Conservation (phyloP, 2,113 vertebrate genomes). For the Silurus asotus region DNA sequence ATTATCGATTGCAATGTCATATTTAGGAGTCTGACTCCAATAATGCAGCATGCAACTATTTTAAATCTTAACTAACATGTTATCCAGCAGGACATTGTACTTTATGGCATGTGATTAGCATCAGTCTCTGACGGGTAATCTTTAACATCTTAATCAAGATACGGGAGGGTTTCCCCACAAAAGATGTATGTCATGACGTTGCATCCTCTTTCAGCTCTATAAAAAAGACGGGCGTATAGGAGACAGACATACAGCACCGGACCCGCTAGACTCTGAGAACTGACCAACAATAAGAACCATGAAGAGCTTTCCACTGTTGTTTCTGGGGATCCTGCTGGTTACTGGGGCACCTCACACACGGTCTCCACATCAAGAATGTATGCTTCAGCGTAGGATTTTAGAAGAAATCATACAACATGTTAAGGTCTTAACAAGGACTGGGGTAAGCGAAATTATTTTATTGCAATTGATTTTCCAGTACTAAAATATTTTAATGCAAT, state of each 20-base stretch:
- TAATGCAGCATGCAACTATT: background rate
- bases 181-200: background rate
- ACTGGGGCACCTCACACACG: accelerated
- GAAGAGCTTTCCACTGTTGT: constrained; percentile 22
- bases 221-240: background rate
- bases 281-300: background rate
- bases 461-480: background rate
- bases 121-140: background rate
- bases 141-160: background rate
- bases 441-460: background rate
- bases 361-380: background rate
- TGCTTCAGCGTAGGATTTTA: background rate
- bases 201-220: background rate
- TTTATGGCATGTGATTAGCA: background rate
- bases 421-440: accelerated
- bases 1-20: background rate
- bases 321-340: background rate
- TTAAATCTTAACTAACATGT: background rate
- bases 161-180: background rate
- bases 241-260: background rate
- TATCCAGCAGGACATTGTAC: too few species aligned
- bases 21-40: background rate
- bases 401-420: background rate
- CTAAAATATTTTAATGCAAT: background rate
- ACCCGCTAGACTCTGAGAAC: background rate